These are phyloP conservation scores for Triops cancriformis DNA, from an alignment of 1,140 invertebrate species.

Conservation along the genomic window DNA sequence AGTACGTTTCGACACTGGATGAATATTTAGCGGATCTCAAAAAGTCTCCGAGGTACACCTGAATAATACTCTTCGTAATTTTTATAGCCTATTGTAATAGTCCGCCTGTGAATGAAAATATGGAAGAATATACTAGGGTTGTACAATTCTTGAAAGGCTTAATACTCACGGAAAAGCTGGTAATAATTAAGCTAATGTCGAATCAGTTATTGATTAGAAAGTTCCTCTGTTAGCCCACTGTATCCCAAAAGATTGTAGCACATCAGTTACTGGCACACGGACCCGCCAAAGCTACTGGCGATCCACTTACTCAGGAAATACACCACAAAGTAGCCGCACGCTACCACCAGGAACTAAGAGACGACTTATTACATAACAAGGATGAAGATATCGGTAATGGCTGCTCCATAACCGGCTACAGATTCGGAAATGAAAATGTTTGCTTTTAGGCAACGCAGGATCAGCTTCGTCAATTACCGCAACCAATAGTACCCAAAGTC, in stretches of 20 bases:
- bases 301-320: constrained; percentile 23
- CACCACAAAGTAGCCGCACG: constrained; percentile 20
- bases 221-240: constrained; percentile 15
- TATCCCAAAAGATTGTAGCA: constrained; percentile 23
- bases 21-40: constrained; percentile 21
- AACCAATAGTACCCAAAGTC: not conserved
- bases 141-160: constrained; percentile 24
- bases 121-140: constrained; percentile 20
- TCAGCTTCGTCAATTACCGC: not conserved
- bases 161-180: constrained; percentile 23
- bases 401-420: not conserved
- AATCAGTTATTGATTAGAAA: not conserved
- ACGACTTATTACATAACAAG: constrained; percentile 4
- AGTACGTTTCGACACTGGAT: constrained; percentile 25
- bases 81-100: not conserved
- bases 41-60: constrained; percentile 17
- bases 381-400: not conserved
- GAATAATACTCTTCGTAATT: not conserved
- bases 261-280: constrained; percentile 22
- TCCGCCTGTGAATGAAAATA: constrained; percentile 18
- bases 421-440: not conserved
- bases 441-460: not conserved
- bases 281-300: constrained; percentile 2
- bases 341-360: constrained; percentile 22
- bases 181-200: not conserved